A percentile compares a stretch with the other conserved stretches of the same genome.
Conservation (phyloP, 2,888 invertebrate species). For the Andrena flavipes region DNA sequence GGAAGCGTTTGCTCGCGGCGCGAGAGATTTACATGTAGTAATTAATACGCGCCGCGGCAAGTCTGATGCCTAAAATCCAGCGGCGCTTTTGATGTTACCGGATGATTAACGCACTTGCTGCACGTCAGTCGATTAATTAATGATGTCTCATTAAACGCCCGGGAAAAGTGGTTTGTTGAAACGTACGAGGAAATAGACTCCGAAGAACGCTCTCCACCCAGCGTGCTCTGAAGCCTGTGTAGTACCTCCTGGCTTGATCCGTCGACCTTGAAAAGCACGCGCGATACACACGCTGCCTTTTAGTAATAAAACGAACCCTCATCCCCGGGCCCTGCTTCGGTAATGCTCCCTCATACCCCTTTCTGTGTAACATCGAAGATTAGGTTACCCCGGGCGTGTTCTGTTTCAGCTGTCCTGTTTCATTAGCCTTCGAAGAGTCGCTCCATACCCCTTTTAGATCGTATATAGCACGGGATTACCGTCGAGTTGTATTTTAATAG, state of each 20-base stretch:
- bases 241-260: conserved; percentile 58
- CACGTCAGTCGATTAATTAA: conserved; percentile 44
- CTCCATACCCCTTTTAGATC: conserved; percentile 17
- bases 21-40: conserved; percentile 28
- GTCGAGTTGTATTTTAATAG: conserved; percentile 43
- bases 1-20: conserved; percentile 11
- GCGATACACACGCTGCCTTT: conserved; percentile 56
- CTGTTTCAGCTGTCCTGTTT: conserved; percentile 52
- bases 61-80: background rate
- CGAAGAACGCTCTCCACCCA: background rate
- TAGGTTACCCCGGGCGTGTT: conserved; percentile 36
- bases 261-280: conserved; percentile 67
- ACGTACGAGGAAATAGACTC: background rate
- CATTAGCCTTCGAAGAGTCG: conserved; percentile 35
- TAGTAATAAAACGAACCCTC: conserved; percentile 11
- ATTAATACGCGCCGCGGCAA: conserved; percentile 24
- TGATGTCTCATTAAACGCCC: conserved; percentile 15
- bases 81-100: background rate
- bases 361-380: conserved; percentile 31
- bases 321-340: conserved; percentile 1
- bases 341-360: background rate
- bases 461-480: conserved; percentile 32
- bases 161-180: background rate
- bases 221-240: background rate
- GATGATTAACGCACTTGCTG: background rate